Evolutionary conservation across 2,888 invertebrate genomes (phyloP), one percentile per base, ranked within the genome.

Genomic region (Phaonia tiefii): DNA sequence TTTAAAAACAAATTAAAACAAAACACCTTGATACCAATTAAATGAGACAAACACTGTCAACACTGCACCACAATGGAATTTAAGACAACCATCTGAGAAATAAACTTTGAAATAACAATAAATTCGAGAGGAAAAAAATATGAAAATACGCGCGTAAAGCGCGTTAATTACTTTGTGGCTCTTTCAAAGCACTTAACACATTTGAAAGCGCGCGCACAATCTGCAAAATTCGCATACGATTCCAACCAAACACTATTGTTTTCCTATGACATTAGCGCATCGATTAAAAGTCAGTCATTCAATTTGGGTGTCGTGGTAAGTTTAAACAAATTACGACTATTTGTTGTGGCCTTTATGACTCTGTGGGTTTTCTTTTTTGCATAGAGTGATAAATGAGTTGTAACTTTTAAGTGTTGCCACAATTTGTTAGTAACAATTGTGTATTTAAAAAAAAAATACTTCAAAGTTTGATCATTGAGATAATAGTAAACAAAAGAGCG

Each of bases 21-120:
- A n/a, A n/a, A n/a, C 17, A 65, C 65, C 65, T 65, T 65, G 65
- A 22, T 22, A 44, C n/a, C 44, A 20, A 65, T 65, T 42, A 65
- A 65, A 65, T 15, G 44, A 4, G 20, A 0, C 44, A 17, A 44
- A 65, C 42, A 42, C 25, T 37, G 5, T 37, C 49, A 44, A 44
- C 17, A 20, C 20, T 49, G 37, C 49, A 13, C 46, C 17, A 46
- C n/a, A 44, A 65, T 25, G 1, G 3, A 58, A 31, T 42, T 4
- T 26, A 37, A 63, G 42, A 20, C 2, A 49, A 20, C 17, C 10
- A n/a, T n/a, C 4, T 7, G 10, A 49, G 10, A 49, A 49, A 49
- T 20, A 49, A 15, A 20, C 49, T 49, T 49, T 49, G 49, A 17
- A 49, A 49, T 20, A 49, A 49, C 49, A 49, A 49, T 20, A 49